Evolutionary conservation across 1,140 invertebrate species (phyloP).

Genomic region (Diorhabda carinulata): DNA sequence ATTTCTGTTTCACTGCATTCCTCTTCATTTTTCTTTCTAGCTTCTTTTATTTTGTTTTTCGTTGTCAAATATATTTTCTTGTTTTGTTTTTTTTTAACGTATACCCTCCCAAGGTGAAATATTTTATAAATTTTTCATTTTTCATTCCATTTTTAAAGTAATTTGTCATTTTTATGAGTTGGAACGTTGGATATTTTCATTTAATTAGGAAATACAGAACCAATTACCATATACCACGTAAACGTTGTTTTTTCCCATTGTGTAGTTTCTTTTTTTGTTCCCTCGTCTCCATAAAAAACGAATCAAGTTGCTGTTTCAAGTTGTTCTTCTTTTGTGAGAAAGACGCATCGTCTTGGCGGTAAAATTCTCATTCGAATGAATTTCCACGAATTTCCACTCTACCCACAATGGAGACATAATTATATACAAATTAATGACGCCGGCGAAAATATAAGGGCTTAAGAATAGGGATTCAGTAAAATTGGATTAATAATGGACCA

Average conservation of each 20-base stretch:
- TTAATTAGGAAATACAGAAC: neutral
- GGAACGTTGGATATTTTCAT: neutral
- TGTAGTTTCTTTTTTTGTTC: conserved; percentile 9
- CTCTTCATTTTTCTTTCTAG: no score
- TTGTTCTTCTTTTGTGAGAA: conserved; percentile 10
- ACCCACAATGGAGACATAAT: conserved; percentile 18
- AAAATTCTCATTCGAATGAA: conserved; percentile 7
- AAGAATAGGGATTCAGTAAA: conserved; percentile 10
- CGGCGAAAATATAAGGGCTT: conserved; percentile 10
- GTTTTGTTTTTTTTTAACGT: no score
- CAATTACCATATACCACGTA: no score
- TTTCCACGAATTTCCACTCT: conserved; percentile 13
- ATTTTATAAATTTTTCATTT: no score
- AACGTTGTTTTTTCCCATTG: no score
- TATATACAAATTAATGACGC: conserved; percentile 20
- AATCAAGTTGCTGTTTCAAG: conserved; percentile 12
- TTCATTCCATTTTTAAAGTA: no score
- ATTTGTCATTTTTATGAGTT: no score
- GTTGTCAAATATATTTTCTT: no score
- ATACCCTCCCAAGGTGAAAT: no score
- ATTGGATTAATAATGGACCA: conserved; percentile 16
- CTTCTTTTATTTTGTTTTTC: no score
- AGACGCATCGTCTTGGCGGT: neutral
- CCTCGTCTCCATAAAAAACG: conserved; percentile 2
- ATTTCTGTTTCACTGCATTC: no score